Conservation (phyloP, 2,888 invertebrate species). For the Petrophora chlorosata region DNA sequence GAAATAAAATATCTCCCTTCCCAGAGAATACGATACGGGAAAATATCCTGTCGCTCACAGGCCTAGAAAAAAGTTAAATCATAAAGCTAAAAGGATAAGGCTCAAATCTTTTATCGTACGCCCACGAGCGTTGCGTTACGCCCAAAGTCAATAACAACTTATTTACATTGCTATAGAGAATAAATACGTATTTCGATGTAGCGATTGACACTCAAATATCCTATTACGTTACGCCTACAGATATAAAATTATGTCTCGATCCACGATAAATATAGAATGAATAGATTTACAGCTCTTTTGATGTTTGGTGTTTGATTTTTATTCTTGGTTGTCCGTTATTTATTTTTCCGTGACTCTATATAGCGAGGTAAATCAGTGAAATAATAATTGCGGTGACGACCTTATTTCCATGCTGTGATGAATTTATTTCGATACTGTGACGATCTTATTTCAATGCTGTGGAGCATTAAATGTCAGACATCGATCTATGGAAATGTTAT, state of each 20-base stretch:
- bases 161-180: conserved; percentile 7
- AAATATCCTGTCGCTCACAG: neutral
- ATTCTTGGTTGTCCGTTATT: neutral
- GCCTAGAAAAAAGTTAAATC: neutral
- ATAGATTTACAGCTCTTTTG: conserved; percentile 9
- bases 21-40: too few species aligned
- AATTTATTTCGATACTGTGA: too few species aligned
- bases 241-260: conserved; percentile 17
- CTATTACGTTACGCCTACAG: conserved; percentile 16
- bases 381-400: too few species aligned
- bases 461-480: too few species aligned
- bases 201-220: conserved; percentile 14
- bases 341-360: too few species aligned
- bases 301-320: conserved; percentile 1
- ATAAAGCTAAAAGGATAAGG: neutral
- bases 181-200: conserved; percentile 16
- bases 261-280: conserved; percentile 13
- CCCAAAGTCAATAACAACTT: conserved; percentile 1
- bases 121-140: conserved; percentile 4
- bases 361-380: too few species aligned
- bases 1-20: too few species aligned
- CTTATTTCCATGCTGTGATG: too few species aligned
- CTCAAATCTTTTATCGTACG: conserved; percentile 7
- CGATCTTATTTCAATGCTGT: too few species aligned
- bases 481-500: too few species aligned